These are phyloP conservation scores for Mimumesa dahlbomi DNA, from an alignment of 2,888 invertebrate genomes.

Conservation along the genomic window DNA sequence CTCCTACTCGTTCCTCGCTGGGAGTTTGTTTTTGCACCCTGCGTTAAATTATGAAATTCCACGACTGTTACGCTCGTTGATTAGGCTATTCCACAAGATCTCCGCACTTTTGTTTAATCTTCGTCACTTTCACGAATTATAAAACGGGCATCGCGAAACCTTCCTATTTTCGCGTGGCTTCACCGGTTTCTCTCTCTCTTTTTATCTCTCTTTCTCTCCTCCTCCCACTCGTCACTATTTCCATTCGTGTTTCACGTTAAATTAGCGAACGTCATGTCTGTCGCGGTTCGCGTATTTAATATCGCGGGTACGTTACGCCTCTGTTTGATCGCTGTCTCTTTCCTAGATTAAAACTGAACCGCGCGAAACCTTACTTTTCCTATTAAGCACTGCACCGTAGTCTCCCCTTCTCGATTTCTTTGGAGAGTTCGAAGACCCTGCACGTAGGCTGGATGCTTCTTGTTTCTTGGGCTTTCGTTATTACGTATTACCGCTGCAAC, in stretches of 20 bases:
- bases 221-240: no score
- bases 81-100: background rate
- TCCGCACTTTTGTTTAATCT: background rate
- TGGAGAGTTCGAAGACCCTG: conserved; percentile 1
- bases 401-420: background rate
- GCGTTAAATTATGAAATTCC: conserved; percentile 10
- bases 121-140: background rate
- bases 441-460: background rate
- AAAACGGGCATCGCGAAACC: background rate
- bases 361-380: conserved; percentile 5
- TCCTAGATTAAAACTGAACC: conserved; percentile 12
- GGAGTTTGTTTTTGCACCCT: conserved; percentile 1
- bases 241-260: no score
- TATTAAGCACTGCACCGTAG: background rate
- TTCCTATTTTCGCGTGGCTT: background rate
- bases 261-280: no score
- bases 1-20: background rate
- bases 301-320: background rate
- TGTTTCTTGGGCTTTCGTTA: conserved; percentile 1
- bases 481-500: background rate
- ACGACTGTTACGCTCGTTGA: background rate
- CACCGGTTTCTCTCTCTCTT: no score
- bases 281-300: background rate
- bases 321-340: background rate
- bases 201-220: no score